A percentile compares a stretch with the other conserved stretches of the same genome.
Conservation (phyloP, 2,888 invertebrate species). For the Catonia carolina region DNA sequence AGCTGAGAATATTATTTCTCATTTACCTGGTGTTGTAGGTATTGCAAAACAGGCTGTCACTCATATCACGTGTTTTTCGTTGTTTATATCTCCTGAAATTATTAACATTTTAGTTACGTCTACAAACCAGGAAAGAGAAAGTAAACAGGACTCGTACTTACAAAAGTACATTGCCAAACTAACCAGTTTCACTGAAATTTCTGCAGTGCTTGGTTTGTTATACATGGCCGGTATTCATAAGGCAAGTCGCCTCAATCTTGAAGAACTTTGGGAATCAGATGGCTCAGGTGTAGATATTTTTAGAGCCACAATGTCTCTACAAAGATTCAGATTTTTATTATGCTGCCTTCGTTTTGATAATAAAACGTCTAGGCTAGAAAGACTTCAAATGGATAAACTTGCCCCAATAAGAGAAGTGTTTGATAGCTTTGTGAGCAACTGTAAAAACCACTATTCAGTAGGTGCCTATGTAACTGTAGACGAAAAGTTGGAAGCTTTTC, state of each 20-base stretch:
- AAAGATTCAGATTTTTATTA: constrained; percentile 19
- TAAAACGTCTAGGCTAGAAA: constrained; percentile 29
- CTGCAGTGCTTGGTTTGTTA: constrained; percentile 32
- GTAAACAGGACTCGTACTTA: no score
- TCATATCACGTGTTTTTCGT: no score
- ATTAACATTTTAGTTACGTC: no score
- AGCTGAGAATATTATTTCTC: no score
- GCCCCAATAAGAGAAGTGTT: constrained; percentile 36
- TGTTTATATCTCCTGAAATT: no score
- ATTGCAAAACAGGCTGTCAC: no score
- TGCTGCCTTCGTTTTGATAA: constrained; percentile 20
- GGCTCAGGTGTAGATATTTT: constrained; percentile 23
- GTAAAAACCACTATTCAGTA: constrained; percentile 30
- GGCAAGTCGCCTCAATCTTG: constrained; percentile 27
- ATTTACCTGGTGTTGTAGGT: no score
- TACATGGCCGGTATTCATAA: constrained; percentile 18
- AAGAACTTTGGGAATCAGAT: constrained; percentile 21
- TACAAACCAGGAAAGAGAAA: no score
- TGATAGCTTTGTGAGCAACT: constrained; percentile 37
- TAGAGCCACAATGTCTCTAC: constrained; percentile 18
- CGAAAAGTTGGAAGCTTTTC: constrained; percentile 35
- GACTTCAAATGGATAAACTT: constrained; percentile 31
- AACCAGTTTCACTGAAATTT: constrained; percentile 30
- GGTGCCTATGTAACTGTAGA: constrained; percentile 34
- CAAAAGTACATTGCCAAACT: no score